Base-by-base conservation (phyloP, 2,797 vertebrate genomes). In the Dermochelys coriacea region DNA sequence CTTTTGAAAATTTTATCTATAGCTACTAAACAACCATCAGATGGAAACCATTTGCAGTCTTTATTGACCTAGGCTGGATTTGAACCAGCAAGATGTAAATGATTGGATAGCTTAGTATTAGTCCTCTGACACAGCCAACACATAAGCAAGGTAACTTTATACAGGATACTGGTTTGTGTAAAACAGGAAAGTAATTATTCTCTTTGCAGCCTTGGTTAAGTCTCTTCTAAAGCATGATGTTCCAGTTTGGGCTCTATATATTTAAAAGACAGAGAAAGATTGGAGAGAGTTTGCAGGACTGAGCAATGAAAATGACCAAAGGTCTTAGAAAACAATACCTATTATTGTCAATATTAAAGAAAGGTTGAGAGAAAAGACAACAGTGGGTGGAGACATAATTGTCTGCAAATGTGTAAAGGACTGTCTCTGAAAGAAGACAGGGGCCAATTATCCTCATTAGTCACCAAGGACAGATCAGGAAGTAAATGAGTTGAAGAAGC, bases 361-460 rank as follows among this genome's bases (percentile, higher is more conserved):
- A 96, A 85, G 78, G 87, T 52, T 89, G 88, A 55, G 81, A 90
- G 81, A 95, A 93, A 68, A 96, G 77, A 83, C 59, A 86, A 18
- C 84, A 80, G 93, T 95, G 92, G 92, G 93, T 91, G 93, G 94
- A 93, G 94, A 88, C 82, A 31, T 89, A 88, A 91, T 68, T 96
- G 82, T 94, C 89, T 95, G 91, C 87, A 96, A 93, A 91, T 93
- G 88, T 45, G 86, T 83, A 83, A 87, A 97, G 92, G 81, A 92
- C 80, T 68, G 6, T 94, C 95, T 80, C 79, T 86, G 88, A 95
- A 88, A 92, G 95, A 95, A 92, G 87, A 93, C 80, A 93, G 83
- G 95, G 94, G 81, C 80, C 86, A 97, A 95, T 97, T 97, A 97
- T 97, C 96, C 93, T 94, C 94, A 90, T 97, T 96, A 96, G 95